Conservation (phyloP, 2,888 invertebrate species). For the Heliconius erato region DNA sequence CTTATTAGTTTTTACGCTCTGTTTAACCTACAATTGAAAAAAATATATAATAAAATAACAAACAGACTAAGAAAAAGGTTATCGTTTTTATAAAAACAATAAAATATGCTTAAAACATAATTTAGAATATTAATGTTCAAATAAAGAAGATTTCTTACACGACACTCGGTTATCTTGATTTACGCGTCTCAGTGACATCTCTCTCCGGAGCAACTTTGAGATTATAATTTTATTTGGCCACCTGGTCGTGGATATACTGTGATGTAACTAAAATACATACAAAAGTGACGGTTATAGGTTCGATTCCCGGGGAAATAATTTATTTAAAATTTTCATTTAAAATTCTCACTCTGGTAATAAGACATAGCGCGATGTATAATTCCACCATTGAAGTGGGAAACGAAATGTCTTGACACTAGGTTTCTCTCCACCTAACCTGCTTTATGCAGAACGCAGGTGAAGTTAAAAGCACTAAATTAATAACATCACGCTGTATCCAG, state of each 20-base stretch:
- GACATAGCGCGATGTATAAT: background rate
- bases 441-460: too few relatives aligned
- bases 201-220: slow-evolving; percentile 33
- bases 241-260: background rate
- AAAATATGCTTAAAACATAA: slow-evolving; percentile 25
- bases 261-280: background rate
- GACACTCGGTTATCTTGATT: slow-evolving; percentile 43
- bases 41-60: background rate
- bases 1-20: background rate
- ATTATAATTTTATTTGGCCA: slow-evolving; percentile 35
- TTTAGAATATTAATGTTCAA: slow-evolving; percentile 31
- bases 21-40: background rate
- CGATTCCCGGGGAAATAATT: background rate
- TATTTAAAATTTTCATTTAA: background rate
- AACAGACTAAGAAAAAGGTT: slow-evolving; percentile 3
- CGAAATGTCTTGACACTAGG: too few relatives aligned
- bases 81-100: slow-evolving; percentile 16
- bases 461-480: too few relatives aligned
- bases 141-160: slow-evolving; percentile 37
- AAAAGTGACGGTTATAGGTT: background rate
- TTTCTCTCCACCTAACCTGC: too few relatives aligned
- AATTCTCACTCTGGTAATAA: background rate
- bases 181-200: slow-evolving; percentile 30
- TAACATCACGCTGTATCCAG: too few relatives aligned
- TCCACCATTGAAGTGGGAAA: background rate